Evolutionary conservation across 2,113 vertebrate genomes (phyloP).

Genomic region (Leptocoma aspasia): DNA sequence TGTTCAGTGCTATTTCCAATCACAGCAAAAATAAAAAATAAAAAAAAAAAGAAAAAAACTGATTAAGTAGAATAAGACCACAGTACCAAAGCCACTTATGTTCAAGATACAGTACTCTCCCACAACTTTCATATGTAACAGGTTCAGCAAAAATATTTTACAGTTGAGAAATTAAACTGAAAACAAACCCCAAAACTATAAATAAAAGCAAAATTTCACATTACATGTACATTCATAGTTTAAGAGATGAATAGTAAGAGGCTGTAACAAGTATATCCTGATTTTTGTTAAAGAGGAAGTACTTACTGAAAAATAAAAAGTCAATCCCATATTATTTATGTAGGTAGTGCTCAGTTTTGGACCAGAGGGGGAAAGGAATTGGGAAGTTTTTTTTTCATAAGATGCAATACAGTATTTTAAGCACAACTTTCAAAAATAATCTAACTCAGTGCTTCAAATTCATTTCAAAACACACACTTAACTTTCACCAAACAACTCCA

Average conservation of each 20-base stretch:
- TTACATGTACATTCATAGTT: slow-evolving; percentile 68
- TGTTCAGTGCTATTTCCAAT: slow-evolving; percentile 68
- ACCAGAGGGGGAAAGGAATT: slow-evolving; percentile 11
- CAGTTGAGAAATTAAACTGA: slow-evolving; percentile 58
- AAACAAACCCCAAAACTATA: slow-evolving; percentile 54
- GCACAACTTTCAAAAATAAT: slow-evolving; percentile 4
- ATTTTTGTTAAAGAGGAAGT: slow-evolving; percentile 31
- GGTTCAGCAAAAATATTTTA: slow-evolving; percentile 64
- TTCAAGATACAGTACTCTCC: slow-evolving; percentile 62
- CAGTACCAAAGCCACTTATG: slow-evolving; percentile 66
- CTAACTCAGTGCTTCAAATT: slow-evolving; percentile 54
- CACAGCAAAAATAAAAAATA: slow-evolving; percentile 39
- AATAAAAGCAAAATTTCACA: slow-evolving; percentile 71
- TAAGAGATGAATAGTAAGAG: slow-evolving; percentile 57
- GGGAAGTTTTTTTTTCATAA: slow-evolving; percentile 21
- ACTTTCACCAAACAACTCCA: slow-evolving; percentile 14
- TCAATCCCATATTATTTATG: slow-evolving; percentile 26
- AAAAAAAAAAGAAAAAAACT: not conserved
- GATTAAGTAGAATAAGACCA: slow-evolving; percentile 70
- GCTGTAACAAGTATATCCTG: slow-evolving; percentile 46
- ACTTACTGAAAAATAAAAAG: not conserved
- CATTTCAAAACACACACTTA: not conserved
- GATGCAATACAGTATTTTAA: slow-evolving; percentile 49
- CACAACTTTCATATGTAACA: slow-evolving; percentile 68
- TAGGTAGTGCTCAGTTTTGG: slow-evolving; percentile 58